Evolutionary conservation across 2,888 invertebrate species (phyloP).

Genomic region (Schrankia costaestrigalis): DNA sequence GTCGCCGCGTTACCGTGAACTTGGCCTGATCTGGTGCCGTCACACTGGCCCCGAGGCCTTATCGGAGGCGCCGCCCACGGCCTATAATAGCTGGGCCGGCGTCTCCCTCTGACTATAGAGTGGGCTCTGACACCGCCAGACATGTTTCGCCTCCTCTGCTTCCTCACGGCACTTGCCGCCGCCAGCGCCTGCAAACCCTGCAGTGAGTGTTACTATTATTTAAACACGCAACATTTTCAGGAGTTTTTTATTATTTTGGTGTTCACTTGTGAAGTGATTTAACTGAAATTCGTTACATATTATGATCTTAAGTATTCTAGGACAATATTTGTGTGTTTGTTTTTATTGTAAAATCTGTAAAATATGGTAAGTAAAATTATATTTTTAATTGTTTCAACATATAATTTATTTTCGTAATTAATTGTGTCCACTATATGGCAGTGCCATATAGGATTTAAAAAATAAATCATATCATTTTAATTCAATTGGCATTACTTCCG

Average conservation of each 20-base stretch:
- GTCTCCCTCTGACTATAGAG: constrained; percentile 73
- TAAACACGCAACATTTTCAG: constrained; percentile 11
- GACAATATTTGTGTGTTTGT: background rate
- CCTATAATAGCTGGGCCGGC: constrained; percentile 78
- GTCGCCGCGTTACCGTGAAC: constrained; percentile 75
- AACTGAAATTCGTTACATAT: background rate
- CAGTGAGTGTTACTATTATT: constrained; percentile 61
- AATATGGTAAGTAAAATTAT: too few species aligned
- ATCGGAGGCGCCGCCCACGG: constrained; percentile 76
- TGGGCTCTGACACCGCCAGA: constrained; percentile 66
- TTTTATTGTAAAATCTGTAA: too few species aligned
- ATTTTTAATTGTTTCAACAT: too few species aligned
- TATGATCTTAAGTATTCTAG: background rate
- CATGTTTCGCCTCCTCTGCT: constrained; percentile 71
- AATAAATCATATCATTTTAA: too few species aligned
- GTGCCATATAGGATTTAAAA: too few species aligned
- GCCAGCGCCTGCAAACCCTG: constrained; percentile 70
- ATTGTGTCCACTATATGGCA: too few species aligned
- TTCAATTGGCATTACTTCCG: constrained; percentile 39
- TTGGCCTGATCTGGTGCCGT: constrained; percentile 66
- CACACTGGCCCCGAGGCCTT: constrained; percentile 74
- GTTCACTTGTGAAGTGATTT: constrained; percentile 12
- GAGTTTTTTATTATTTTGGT: constrained; percentile 15
- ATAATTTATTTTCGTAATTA: too few species aligned
- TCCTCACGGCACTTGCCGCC: constrained; percentile 57